A percentile compares a stretch with the other conserved stretches of the same genome.
phyloP scores from a whole-genome alignment of 23 tunicate genomes.

The Halocynthia aurantium region DNA sequence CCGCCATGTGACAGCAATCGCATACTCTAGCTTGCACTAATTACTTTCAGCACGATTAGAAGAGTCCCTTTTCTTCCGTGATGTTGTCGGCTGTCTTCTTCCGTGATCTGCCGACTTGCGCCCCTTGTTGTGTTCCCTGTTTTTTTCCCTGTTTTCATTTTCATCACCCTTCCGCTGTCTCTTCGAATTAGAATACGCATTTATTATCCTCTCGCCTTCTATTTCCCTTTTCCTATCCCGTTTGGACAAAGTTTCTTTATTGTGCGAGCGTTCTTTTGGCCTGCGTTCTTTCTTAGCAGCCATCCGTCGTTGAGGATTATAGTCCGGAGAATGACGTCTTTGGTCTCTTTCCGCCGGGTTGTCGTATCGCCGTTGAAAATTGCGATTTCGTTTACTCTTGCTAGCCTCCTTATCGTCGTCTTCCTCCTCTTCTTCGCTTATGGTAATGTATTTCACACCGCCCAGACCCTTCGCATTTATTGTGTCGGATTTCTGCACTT shows the following conservation, averaged over 20 bases:
- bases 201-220: constrained; percentile 8
- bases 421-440: constrained; percentile 28
- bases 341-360: constrained; percentile 3
- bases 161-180: no score
- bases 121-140: not conserved
- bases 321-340: constrained; percentile 3
- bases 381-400: constrained; percentile 10
- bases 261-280: not conserved
- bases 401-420: not conserved
- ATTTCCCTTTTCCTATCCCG: constrained; percentile 13
- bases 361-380: constrained; percentile 8
- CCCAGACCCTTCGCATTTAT: constrained; percentile 16
- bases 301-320: not conserved
- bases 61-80: no score
- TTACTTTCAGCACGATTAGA: no score
- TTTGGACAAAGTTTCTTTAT: not conserved
- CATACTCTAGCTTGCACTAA: no score
- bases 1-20: no score
- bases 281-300: not conserved
- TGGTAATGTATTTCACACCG: constrained; percentile 60
- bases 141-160: not conserved
- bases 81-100: no score
- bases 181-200: no score
- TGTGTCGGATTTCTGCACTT: constrained; percentile 6
- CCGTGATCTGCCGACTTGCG: not conserved